Evolutionary conservation across 2,113 vertebrate species (phyloP).

Genomic region (Neodontobutis hainanensis): DNA sequence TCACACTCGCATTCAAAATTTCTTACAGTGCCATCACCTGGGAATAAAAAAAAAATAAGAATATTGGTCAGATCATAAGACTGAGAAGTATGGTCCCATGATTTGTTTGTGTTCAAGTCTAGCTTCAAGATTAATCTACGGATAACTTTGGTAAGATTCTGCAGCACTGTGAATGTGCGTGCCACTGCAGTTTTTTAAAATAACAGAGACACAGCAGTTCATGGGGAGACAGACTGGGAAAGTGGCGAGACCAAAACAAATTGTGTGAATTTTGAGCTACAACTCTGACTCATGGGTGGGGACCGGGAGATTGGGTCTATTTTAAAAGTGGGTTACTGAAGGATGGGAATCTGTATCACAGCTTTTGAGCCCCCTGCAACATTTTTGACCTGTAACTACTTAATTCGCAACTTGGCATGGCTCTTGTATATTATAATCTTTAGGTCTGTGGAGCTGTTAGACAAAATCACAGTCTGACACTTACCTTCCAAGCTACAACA

Average conservation of each 20-base stretch:
- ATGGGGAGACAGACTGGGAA: conserved; percentile 58
- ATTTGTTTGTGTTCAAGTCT: conserved; percentile 6
- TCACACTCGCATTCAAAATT: conserved; percentile 89
- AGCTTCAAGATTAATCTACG: not conserved
- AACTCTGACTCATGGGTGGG: conserved; percentile 25
- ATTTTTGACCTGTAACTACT: conserved; percentile 11
- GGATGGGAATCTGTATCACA: not conserved
- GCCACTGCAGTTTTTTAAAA: conserved; percentile 63
- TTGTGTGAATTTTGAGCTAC: conserved; percentile 44
- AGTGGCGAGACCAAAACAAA: conserved; percentile 34
- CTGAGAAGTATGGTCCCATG: not conserved
- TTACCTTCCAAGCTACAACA: conserved; percentile 87
- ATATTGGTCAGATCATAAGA: not conserved
- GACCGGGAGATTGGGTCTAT: conserved; percentile 16
- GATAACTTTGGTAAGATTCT: not conserved
- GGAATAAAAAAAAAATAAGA: conserved; percentile 19
- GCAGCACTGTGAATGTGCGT: conserved; percentile 29
- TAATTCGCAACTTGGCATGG: not conserved
- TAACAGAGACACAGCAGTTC: conserved; percentile 63
- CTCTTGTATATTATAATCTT: not conserved
- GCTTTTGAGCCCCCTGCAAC: conserved; percentile 10
- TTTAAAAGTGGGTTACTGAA: conserved; percentile 18
- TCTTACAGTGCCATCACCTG: conserved; percentile 80
- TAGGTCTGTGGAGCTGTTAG: not conserved
- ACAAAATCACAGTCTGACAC: conserved; percentile 31